These are phyloP conservation scores for Typhlichthys eigenmanni DNA, from an alignment of 2,797 vertebrate species.

Conservation along the genomic window DNA sequence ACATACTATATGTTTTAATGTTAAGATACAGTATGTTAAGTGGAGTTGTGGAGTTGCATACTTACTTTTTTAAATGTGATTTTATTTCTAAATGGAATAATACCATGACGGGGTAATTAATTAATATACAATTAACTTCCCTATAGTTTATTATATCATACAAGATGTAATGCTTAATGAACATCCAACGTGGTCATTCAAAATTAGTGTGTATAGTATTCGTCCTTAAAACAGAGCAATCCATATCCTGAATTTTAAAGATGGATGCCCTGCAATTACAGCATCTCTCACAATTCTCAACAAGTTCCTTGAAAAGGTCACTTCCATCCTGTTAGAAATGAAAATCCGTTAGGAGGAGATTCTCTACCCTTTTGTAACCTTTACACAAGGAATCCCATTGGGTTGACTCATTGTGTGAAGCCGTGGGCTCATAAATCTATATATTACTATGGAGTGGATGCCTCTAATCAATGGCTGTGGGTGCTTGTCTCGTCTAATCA, in stretches of 20 bases:
- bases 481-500: conserved; percentile 69
- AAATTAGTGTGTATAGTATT: neutral
- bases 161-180: conserved; percentile 1
- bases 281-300: conserved; percentile 51
- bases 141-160: neutral
- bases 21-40: neutral
- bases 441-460: conserved; percentile 58
- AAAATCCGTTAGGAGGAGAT: conserved; percentile 70
- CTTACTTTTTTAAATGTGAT: neutral
- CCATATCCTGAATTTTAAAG: conserved; percentile 50
- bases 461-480: conserved; percentile 67
- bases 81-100: neutral
- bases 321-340: conserved; percentile 61
- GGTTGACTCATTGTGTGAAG: conserved; percentile 61
- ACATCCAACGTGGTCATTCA: conserved; percentile 8
- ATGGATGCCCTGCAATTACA: conserved; percentile 51
- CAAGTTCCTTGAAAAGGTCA: conserved; percentile 73
- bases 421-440: conserved; percentile 64
- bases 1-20: neutral
- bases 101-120: neutral
- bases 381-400: conserved; percentile 71
- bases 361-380: conserved; percentile 74
- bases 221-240: conserved; percentile 30
- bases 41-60: neutral
- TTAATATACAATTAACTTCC: neutral